phyloP scores from a whole-genome alignment of 2,888 invertebrate genomes.

The Nymphalis c-album region DNA sequence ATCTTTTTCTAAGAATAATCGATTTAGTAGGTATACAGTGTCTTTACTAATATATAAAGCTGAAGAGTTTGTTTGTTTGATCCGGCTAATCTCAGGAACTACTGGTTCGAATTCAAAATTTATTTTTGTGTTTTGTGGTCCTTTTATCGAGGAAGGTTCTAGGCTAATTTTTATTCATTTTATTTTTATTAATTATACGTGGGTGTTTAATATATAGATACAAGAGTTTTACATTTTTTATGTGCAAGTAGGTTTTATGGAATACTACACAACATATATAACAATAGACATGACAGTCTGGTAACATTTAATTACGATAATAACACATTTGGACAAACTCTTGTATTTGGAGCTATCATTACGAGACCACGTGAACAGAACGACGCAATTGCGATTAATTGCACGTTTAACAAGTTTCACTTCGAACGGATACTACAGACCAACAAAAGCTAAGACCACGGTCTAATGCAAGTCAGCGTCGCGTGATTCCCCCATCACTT shows the following conservation, averaged over 20 bases:
- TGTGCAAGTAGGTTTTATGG: neutral
- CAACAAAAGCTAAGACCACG: slow-evolving; percentile 49
- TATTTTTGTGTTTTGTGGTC: no score
- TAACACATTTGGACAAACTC: slow-evolving; percentile 9
- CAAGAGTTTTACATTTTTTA: neutral
- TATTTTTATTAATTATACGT: no score
- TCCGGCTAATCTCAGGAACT: no score
- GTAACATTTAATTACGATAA: slow-evolving; percentile 10
- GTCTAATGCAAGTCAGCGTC: slow-evolving; percentile 61
- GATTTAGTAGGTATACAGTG: no score
- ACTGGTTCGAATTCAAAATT: no score
- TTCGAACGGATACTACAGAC: slow-evolving; percentile 50
- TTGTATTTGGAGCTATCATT: slow-evolving; percentile 15
- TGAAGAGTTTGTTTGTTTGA: no score
- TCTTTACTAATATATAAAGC: no score
- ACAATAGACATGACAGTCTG: neutral
- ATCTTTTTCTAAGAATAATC: no score
- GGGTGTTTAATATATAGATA: no score
- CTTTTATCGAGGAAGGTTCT: no score
- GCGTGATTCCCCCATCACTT: slow-evolving; percentile 69
- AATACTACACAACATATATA: neutral
- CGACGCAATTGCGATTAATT: slow-evolving; percentile 49
- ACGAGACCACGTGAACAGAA: slow-evolving; percentile 21
- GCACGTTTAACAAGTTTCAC: slow-evolving; percentile 54
- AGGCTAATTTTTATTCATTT: no score